Evolutionary conservation across 2,113 vertebrate species (phyloP).

Genomic region (Tetraodon nigroviridis): DNA sequence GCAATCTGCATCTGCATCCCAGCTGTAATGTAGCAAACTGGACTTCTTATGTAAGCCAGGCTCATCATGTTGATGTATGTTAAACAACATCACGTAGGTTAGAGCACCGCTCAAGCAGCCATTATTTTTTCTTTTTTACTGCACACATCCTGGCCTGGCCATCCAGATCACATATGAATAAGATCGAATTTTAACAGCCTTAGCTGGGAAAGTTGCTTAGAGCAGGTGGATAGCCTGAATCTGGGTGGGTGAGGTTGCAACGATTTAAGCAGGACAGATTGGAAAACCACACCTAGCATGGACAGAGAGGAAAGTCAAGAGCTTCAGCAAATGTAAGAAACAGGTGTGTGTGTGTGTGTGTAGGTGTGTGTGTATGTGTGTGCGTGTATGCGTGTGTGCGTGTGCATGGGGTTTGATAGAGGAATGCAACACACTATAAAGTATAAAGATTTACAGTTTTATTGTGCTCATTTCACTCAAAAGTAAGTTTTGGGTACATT

Average conservation of each 20-base stretch:
- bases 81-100: constrained; percentile 15
- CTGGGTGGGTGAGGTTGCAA: constrained; percentile 42
- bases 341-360: constrained; percentile 49
- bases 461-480: no score
- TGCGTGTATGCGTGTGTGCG: constrained; percentile 18
- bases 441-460: no score
- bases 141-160: no score
- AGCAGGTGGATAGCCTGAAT: constrained; percentile 43
- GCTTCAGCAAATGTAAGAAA: constrained; percentile 57
- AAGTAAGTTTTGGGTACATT: neutral
- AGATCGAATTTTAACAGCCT: constrained; percentile 46
- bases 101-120: no score
- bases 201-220: constrained; percentile 8
- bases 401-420: constrained; percentile 27
- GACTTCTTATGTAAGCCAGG: constrained; percentile 22
- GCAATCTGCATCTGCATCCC: constrained; percentile 28
- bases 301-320: constrained; percentile 42
- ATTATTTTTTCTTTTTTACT: no score
- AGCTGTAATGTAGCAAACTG: constrained; percentile 30
- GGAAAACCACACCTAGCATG: constrained; percentile 57
- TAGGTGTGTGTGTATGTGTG: constrained; percentile 24
- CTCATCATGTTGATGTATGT: constrained; percentile 12
- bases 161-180: constrained; percentile 21
- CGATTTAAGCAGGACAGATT: constrained; percentile 55
- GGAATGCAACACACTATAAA: no score